Conservation (phyloP, 1,140 invertebrate genomes). For the Drosophila parvula region DNA sequence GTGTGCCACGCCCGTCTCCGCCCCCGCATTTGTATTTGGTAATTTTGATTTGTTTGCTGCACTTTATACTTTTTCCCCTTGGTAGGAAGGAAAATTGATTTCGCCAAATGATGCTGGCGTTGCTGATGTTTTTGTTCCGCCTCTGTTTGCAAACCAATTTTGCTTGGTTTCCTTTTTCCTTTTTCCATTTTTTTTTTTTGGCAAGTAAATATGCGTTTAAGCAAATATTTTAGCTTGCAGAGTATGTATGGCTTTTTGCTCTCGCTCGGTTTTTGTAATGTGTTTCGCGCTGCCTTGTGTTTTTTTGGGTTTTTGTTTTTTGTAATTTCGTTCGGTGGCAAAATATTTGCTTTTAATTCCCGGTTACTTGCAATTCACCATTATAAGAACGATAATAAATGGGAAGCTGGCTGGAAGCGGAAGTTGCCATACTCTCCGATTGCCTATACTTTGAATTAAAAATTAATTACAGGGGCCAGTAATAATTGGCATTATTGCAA, state of each 20-base stretch:
- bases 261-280: slow-evolving; percentile 24
- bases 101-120: slow-evolving; percentile 53
- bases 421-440: background rate
- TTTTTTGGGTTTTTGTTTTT: slow-evolving; percentile 22
- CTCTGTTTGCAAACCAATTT: slow-evolving; percentile 76
- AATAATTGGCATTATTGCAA: background rate
- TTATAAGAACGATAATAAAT: slow-evolving; percentile 60
- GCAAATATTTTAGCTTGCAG: slow-evolving; percentile 74
- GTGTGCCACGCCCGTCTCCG: background rate
- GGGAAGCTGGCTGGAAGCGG: background rate
- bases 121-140: slow-evolving; percentile 41
- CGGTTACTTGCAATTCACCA: slow-evolving; percentile 55
- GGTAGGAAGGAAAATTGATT: slow-evolving; percentile 66
- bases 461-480: background rate
- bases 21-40: slow-evolving; percentile 61
- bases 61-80: slow-evolving; percentile 48
- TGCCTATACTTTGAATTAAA: background rate
- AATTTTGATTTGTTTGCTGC: slow-evolving; percentile 78
- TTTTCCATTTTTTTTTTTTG: slow-evolving; percentile 31
- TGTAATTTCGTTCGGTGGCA: slow-evolving; percentile 26
- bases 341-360: slow-evolving; percentile 79
- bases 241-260: slow-evolving; percentile 43
- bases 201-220: slow-evolving; percentile 75
- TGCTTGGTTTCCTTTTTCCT: slow-evolving; percentile 52
- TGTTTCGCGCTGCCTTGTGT: slow-evolving; percentile 13